Conservation (phyloP, 2,888 invertebrate genomes). For the Synergus itoensis region DNA sequence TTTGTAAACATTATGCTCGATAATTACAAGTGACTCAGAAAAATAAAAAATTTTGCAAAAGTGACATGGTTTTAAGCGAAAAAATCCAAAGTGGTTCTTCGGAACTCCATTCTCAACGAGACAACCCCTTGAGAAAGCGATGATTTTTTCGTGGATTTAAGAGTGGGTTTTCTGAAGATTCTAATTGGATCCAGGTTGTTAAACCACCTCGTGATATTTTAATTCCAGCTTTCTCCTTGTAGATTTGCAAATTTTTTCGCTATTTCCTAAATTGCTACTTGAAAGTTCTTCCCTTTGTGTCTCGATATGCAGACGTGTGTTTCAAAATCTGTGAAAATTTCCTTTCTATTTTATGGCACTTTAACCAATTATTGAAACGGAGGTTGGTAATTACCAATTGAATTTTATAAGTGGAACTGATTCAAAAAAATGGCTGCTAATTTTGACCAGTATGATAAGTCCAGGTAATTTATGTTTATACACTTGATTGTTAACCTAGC, state of each 20-base stretch:
- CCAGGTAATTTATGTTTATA: constrained; percentile 78
- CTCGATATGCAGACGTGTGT: constrained; percentile 17
- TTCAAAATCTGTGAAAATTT: constrained; percentile 17
- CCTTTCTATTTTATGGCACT: neutral
- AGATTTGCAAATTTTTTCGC: constrained; percentile 1
- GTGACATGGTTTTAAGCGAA: neutral
- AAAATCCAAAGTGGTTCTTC: neutral
- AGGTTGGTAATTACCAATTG: constrained; percentile 23
- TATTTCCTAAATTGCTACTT: neutral
- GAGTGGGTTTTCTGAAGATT: neutral
- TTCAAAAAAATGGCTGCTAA: constrained; percentile 81
- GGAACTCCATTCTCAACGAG: neutral
- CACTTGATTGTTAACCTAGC: constrained; percentile 18
- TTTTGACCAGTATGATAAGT: constrained; percentile 85
- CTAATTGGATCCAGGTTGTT: neutral
- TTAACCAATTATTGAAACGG: constrained; percentile 15
- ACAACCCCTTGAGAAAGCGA: neutral
- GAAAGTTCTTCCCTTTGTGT: neutral
- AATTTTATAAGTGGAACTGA: constrained; percentile 16
- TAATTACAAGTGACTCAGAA: neutral
- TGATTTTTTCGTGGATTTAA: constrained; percentile 14
- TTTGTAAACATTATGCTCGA: neutral
- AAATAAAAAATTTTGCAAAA: neutral
- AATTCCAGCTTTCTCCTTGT: neutral
- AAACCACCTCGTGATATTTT: neutral